These are phyloP conservation scores for Baccha elongata DNA, from an alignment of 2,888 invertebrate genomes.

Conservation along the genomic window DNA sequence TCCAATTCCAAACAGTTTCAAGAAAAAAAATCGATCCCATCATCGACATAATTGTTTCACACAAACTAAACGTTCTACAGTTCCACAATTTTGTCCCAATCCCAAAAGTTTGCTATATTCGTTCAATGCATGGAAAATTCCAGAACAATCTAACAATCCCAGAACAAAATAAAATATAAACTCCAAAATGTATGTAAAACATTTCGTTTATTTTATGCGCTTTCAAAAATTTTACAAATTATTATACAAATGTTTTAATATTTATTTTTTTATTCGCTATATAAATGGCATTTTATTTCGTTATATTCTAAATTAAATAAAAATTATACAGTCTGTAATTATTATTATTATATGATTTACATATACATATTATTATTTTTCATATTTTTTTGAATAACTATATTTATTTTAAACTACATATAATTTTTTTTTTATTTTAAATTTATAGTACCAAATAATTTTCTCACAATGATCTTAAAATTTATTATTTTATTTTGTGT, in stretches of 20 bases:
- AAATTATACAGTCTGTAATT: conserved; percentile 71
- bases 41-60: no score
- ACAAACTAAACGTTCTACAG: no score
- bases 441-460: conserved; percentile 70
- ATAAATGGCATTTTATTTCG: conserved; percentile 72
- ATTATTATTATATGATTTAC: conserved; percentile 54
- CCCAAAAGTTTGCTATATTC: no score
- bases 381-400: conserved; percentile 56
- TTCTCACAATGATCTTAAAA: conserved; percentile 60
- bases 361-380: conserved; percentile 22
- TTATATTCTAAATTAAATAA: conserved; percentile 64
- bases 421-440: conserved; percentile 32
- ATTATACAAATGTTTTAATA: conserved; percentile 48
- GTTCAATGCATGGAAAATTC: no score
- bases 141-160: no score
- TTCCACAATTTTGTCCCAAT: no score
- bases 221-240: conserved; percentile 59
- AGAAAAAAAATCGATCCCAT: no score
- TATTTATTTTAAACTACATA: conserved; percentile 54
- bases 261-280: conserved; percentile 57
- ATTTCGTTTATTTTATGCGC: conserved; percentile 63
- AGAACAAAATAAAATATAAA: no score
- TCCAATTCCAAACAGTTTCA: no score
- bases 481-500: conserved; percentile 25
- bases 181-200: conserved; percentile 52